Percentiles rank a stretch among this genome's conserved stretches.
Conservation (phyloP, 2,888 invertebrate genomes). For the Noctua janthina region DNA sequence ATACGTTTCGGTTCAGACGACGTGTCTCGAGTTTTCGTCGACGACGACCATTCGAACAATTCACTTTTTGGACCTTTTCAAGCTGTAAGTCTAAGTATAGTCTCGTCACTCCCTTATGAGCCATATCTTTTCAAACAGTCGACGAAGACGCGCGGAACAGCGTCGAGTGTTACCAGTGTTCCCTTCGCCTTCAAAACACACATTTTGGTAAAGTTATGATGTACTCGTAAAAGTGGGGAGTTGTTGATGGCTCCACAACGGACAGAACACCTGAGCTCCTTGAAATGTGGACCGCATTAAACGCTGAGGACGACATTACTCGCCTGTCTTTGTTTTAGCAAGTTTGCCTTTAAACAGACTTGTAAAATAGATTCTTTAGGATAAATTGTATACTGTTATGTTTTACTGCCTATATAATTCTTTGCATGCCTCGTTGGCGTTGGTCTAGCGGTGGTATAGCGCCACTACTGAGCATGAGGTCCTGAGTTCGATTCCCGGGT, state of each 20-base stretch:
- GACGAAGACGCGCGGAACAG: not conserved
- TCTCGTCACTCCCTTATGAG: not conserved
- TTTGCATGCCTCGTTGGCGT: too few relatives aligned
- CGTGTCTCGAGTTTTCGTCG: not conserved
- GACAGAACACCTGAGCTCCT: slow-evolving; percentile 74
- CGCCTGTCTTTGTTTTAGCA: slow-evolving; percentile 55
- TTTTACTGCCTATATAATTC: too few relatives aligned
- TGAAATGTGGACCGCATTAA: slow-evolving; percentile 74
- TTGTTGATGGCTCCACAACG: slow-evolving; percentile 70
- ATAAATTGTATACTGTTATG: not conserved
- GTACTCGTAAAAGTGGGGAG: slow-evolving; percentile 68
- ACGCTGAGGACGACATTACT: slow-evolving; percentile 63
- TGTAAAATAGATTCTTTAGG: not conserved
- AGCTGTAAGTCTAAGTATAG: too few relatives aligned
- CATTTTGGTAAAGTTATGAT: slow-evolving; percentile 68
- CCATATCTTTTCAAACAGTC: not conserved
- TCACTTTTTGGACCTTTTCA: not conserved
- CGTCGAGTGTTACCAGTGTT: slow-evolving; percentile 26
- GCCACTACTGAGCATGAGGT: too few relatives aligned
- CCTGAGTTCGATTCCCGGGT: too few relatives aligned
- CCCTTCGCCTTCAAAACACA: slow-evolving; percentile 43
- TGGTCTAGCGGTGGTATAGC: too few relatives aligned
- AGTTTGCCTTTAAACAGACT: slow-evolving; percentile 38
- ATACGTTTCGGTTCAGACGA: not conserved
- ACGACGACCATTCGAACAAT: not conserved